Evolutionary conservation across 2,113 vertebrate species (phyloP), one percentile per base, ranked within the genome.

Genomic region (Misgurnus anguillicaudatus): DNA sequence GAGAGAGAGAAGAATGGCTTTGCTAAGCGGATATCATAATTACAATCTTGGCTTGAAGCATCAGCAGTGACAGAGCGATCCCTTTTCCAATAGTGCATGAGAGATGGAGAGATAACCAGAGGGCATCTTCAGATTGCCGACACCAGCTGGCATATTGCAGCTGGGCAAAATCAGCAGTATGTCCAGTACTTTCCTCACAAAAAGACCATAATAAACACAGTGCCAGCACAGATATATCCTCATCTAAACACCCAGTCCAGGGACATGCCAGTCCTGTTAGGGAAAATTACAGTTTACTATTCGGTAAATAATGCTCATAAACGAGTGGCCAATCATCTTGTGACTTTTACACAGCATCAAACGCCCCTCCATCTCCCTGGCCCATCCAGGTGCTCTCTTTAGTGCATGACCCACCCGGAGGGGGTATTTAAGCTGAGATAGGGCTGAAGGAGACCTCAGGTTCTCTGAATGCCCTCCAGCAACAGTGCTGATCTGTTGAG

Each of bases 1-100:
- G 17, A 71, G n/a, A 51, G 38, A 66, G 9, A 11, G 31, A 39
- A 21, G 5, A 7, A 51, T 19, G 60, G 60, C 42, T 75, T 58
- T 69, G 65, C 48, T 68, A 78, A 79, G 64, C 60, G 66, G 55
- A 67, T 51, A 83, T 83, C 81, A 63, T 83, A 83, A 79, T 82
- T 78, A 83, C 71, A 70, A 79, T 79, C 71, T 70, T 48, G 41
- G 42, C n/a, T 19, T 45, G 48, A 70, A 17, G 58, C 77, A 83
- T 75, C 81, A 75, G 75, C 65, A 36, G 39, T 11, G 65, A 75
- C 38, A 53, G 71, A 65, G 24, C 21, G 48, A 66, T 58, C 78
- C 70, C 36, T 63, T 19, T 13, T 19, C 16, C 39, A 24, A 36
- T 48, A 57, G n/a, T 24, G 10, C 13, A 48, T 47, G 62, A 31